Evolutionary conservation across 1,140 invertebrate species (phyloP), one percentile per base, ranked within the genome.

Genomic region (Apis laboriosa): DNA sequence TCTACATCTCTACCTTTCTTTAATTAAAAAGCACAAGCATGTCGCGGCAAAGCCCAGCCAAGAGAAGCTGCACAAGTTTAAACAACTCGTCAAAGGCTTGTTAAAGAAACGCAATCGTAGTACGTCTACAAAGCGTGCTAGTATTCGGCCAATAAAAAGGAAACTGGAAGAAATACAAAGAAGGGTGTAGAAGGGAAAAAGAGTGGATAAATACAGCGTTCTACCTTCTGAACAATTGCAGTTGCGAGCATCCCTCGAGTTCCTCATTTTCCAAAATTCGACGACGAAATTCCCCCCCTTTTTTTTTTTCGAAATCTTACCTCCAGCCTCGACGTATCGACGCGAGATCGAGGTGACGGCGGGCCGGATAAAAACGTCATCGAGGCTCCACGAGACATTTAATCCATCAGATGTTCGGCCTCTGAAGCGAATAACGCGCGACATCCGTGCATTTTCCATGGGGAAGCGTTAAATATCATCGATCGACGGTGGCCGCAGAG

Each of bases 391-490:
- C 73, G 24, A 43, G 34, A 0, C 5, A 43, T 43, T 43, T 43
- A 4, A 43, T 43, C 34, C 55, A 5, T 77, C 28, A 53, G 51
- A 67, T 28, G 66, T 66, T 64, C 60, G 71, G 71, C 63, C 51
- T 53, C 58, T 86, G 80, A 83, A 80, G 75, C 60, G 80, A 86
- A 86, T 86, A 87, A 84, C 72, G 83, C 64, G 68, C 60, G 49
- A 53, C 60, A 76, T 34, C 34, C 53, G 24, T 73, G 80, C 76
- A 84, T 87, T 87, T 86, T 87, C 85, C 86, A 80, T 86, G 84
- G 77, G 34, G 21, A 64, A 71, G 53, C 71, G 76, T 87, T 86
- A 87, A 43, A 86, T 87, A 86, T 86, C 66, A 86, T 87, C 76
- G 86, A 87, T 86, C 84, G 85, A 9, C 1, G 28, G 17, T 28